Percentiles rank a stretch among this genome's conserved stretches.
phyloP scores from a whole-genome alignment of 2,888 invertebrate genomes.

The Hofmannophila pseudospretella region DNA sequence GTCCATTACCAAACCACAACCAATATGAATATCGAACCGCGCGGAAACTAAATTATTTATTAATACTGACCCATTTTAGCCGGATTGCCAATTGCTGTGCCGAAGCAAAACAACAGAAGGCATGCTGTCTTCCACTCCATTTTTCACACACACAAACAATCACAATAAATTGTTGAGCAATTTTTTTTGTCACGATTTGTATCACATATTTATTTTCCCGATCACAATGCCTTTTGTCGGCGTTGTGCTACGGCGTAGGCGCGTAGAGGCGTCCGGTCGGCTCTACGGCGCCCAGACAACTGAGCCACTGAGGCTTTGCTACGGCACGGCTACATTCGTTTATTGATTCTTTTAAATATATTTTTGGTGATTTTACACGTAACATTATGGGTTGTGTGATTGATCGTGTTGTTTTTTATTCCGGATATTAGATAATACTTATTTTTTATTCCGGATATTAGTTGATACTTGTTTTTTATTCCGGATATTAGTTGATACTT shows the following conservation, averaged over 20 bases:
- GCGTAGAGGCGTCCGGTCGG: slow-evolving; percentile 45
- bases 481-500: too few species aligned
- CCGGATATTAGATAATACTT: too few species aligned
- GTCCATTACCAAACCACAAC: slow-evolving; percentile 6
- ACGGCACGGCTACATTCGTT: slow-evolving; percentile 39
- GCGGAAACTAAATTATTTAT: slow-evolving; percentile 47
- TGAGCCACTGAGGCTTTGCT: slow-evolving; percentile 60
- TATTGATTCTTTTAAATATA: slow-evolving; percentile 77
- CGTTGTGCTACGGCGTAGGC: slow-evolving; percentile 21
- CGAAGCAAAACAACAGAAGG: slow-evolving; percentile 34
- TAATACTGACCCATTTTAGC: slow-evolving; percentile 72
- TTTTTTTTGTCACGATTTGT: slow-evolving; percentile 25
- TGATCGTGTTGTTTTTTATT: background rate
- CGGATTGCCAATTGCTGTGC: slow-evolving; percentile 51
- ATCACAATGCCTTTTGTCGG: slow-evolving; percentile 12
- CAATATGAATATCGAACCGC: slow-evolving; percentile 23
- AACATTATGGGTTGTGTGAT: slow-evolving; percentile 19
- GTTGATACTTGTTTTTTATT: too few species aligned
- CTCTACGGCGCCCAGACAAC: slow-evolving; percentile 60
- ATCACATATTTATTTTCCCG: slow-evolving; percentile 49
- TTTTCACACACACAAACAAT: slow-evolving; percentile 29
- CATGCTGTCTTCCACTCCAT: slow-evolving; percentile 53
- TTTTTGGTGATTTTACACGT: slow-evolving; percentile 68
- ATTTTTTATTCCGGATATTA: too few species aligned
- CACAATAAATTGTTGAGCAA: slow-evolving; percentile 28